These are phyloP conservation scores for Metaphire vulgaris DNA, from an alignment of 1,140 invertebrate species.

Conservation along the genomic window DNA sequence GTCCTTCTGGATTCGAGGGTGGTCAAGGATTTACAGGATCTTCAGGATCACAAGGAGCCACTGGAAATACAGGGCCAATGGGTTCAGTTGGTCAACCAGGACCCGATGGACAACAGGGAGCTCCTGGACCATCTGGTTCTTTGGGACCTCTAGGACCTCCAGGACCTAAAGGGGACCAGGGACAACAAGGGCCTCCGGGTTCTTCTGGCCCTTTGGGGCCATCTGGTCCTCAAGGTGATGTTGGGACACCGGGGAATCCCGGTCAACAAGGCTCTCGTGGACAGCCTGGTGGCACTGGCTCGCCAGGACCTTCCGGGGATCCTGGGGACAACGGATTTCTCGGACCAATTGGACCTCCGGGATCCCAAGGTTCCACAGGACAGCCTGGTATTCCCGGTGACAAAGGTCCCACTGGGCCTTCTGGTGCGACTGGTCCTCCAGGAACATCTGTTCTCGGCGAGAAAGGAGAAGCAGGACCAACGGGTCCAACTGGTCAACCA, in stretches of 20 bases:
- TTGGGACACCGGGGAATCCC: constrained; percentile 61
- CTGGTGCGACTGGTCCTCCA: constrained; percentile 9
- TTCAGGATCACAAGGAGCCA: neutral
- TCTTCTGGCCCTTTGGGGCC: constrained; percentile 43
- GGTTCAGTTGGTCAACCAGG: constrained; percentile 38
- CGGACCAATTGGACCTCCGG: neutral
- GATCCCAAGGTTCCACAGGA: constrained; percentile 23
- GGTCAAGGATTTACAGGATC: constrained; percentile 19
- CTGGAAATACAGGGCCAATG: constrained; percentile 3
- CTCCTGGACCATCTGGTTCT: constrained; percentile 33
- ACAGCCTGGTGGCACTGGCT: constrained; percentile 31
- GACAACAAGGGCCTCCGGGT: constrained; percentile 35
- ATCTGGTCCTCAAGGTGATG: constrained; percentile 26
- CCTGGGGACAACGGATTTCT: constrained; percentile 39
- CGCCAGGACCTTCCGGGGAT: constrained; percentile 32
- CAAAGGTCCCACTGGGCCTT: constrained; percentile 5
- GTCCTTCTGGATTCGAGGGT: constrained; percentile 15
- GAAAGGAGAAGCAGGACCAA: neutral
- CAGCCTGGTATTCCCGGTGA: constrained; percentile 11
- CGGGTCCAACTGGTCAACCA: constrained; percentile 7
- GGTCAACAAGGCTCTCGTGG: constrained; percentile 70
- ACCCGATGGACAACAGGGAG: constrained; percentile 56
- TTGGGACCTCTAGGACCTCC: constrained; percentile 43
- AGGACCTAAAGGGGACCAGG: constrained; percentile 50
- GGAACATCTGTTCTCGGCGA: constrained; percentile 19